These are phyloP conservation scores for Leptinotarsa peninsularis DNA, from an alignment of 2,888 invertebrate species.

Conservation along the genomic window DNA sequence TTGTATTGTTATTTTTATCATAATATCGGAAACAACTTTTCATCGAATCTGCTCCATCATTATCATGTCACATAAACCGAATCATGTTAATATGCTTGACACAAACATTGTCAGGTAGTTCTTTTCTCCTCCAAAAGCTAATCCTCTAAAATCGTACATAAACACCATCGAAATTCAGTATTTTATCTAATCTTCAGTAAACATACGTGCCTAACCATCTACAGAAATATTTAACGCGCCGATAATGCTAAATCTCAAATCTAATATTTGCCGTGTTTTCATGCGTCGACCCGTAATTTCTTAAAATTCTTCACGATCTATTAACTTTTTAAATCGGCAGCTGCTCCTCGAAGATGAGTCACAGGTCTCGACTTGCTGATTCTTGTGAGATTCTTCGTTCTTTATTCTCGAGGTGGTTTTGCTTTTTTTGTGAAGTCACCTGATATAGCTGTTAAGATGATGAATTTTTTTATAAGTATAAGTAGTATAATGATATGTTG, in stretches of 20 bases:
- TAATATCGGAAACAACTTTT: constrained; percentile 3
- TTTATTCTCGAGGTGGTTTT: constrained; percentile 33
- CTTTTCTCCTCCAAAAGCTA: constrained; percentile 1
- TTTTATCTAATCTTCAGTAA: constrained; percentile 40
- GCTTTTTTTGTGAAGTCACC: constrained; percentile 20
- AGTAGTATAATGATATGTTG: too few relatives aligned
- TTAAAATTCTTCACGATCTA: constrained; percentile 43
- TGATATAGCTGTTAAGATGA: not conserved
- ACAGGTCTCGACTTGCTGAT: constrained; percentile 44
- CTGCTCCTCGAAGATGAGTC: constrained; percentile 44
- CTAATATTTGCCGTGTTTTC: constrained; percentile 44
- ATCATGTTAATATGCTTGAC: constrained; percentile 31
- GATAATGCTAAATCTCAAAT: constrained; percentile 34
- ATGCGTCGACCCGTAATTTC: constrained; percentile 40
- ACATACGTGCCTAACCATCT: constrained; percentile 39
- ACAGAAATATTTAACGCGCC: constrained; percentile 18
- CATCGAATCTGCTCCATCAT: not conserved
- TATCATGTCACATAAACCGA: not conserved
- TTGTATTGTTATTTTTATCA: too few relatives aligned
- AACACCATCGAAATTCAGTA: constrained; percentile 26
- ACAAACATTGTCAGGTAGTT: constrained; percentile 34
- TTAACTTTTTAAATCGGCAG: constrained; percentile 46
- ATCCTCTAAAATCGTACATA: constrained; percentile 20
- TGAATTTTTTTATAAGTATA: not conserved
- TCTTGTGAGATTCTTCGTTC: constrained; percentile 30